Percentiles rank a stretch among this genome's conserved stretches.
Evolutionary conservation across 2,888 invertebrate genomes (phyloP).

Genomic region (Agrotis segetum): DNA sequence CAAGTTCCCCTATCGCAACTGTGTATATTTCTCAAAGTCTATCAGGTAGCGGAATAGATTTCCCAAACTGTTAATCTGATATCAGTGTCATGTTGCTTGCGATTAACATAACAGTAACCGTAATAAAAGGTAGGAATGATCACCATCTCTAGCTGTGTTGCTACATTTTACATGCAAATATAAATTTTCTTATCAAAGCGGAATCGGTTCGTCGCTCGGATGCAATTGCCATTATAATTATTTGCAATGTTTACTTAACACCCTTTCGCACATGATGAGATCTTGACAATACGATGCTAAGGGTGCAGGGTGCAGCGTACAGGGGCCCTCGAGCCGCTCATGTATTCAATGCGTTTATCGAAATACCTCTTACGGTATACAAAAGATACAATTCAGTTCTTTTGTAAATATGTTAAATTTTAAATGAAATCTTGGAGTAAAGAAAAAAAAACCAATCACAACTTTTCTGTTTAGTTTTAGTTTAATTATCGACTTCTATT

Average conservation of each 20-base stretch:
- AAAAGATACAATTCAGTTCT: slow-evolving; percentile 62
- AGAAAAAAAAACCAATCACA: slow-evolving; percentile 1
- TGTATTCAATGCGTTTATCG: slow-evolving; percentile 73
- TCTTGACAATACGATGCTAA: slow-evolving; percentile 80
- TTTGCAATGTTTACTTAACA: slow-evolving; percentile 92
- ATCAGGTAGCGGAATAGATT: slow-evolving; percentile 74
- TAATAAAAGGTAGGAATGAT: slow-evolving; percentile 84
- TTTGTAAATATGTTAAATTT: slow-evolving; percentile 34
- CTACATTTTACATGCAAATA: slow-evolving; percentile 88
- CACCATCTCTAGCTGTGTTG: slow-evolving; percentile 78
- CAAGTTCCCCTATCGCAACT: slow-evolving; percentile 25
- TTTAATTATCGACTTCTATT: neutral
- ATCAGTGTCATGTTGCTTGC: slow-evolving; percentile 88
- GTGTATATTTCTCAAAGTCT: slow-evolving; percentile 50
- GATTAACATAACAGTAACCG: slow-evolving; percentile 87
- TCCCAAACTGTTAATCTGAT: slow-evolving; percentile 87
- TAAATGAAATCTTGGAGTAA: neutral
- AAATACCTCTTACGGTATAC: slow-evolving; percentile 75
- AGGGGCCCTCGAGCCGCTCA: slow-evolving; percentile 69
- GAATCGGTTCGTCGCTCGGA: slow-evolving; percentile 80
- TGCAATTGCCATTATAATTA: slow-evolving; percentile 90
- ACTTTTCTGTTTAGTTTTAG: neutral
- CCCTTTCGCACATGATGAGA: slow-evolving; percentile 91
- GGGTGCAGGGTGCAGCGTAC: slow-evolving; percentile 70
- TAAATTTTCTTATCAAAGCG: slow-evolving; percentile 85